Base-by-base conservation (phyloP, 2,888 invertebrate genomes). In the Oxytorus armatus region DNA sequence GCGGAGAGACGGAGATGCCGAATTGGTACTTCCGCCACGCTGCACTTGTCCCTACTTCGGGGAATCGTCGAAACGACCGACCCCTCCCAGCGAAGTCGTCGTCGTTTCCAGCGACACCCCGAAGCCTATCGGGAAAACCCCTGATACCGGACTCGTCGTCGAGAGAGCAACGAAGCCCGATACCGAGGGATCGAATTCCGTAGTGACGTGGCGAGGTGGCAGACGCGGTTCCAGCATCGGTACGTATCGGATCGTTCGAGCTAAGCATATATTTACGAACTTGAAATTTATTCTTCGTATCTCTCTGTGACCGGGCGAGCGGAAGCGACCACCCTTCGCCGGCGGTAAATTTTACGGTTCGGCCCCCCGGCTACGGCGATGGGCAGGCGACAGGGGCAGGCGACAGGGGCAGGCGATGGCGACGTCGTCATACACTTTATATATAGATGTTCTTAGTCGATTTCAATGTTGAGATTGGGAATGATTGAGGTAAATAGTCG, bases 31-130 rank as follows among this genome's bases (percentile, higher is more conserved):
- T 44, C 96, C 96, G 2, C 95, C 96, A 0, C 96, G 96, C 0
- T 96, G 96, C 89, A 96, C 96, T 0, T 96, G 96, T 87, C 96
- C 96, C 0, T 96, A 96, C 86, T 96, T 97, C 87, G 96, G 96
- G 0, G 94, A 95, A 81, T 94, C 18, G 90, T 94, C 95, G 93
- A 94, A 75, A 93, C 94, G 85, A 85, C 92, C 91, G 82, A 91
- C 88, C 68, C 90, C 88, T 2, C 90, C 92, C 0, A 90, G 92
- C 1, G 94, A 94, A 83, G 93, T 94, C 1, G 93, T 94, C 0
- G 94, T 93, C 42, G 93, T 93, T 7, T 93, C 94, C 33, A 93
- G 93, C 53, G 94, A 94, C n/a, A 93, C 93, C 18, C 92, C 93
- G 25, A 93, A 92, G 53, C 85, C 87, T 1, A 85, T 88, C 23